phyloP scores from a whole-genome alignment of 2,888 invertebrate genomes.

The Pheosia tremula region DNA sequence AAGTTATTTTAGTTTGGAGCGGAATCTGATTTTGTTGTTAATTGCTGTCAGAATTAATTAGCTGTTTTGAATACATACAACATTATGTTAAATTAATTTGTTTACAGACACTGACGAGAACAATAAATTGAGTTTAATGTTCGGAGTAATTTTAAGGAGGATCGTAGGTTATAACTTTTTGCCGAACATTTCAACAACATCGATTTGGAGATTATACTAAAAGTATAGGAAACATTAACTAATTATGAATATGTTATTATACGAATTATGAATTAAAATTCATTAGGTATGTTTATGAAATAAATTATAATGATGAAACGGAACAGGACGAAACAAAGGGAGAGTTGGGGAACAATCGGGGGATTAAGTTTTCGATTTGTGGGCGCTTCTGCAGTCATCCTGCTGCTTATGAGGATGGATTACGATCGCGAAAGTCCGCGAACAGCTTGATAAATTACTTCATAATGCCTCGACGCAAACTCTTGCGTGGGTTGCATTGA shows the following conservation, averaged over 20 bases:
- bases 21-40: constrained; percentile 34
- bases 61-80: constrained; percentile 11
- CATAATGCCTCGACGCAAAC: constrained; percentile 44
- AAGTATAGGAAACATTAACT: no score
- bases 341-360: constrained; percentile 43
- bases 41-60: constrained; percentile 21
- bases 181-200: no score
- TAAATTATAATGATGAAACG: not conserved
- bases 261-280: no score
- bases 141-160: not conserved
- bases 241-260: no score
- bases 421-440: constrained; percentile 43
- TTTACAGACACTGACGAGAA: not conserved
- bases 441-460: constrained; percentile 52
- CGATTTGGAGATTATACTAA: no score
- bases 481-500: constrained; percentile 27
- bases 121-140: not conserved
- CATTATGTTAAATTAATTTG: constrained; percentile 9
- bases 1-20: constrained; percentile 35
- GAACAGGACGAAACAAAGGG: constrained; percentile 14
- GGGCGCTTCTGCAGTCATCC: constrained; percentile 41
- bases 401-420: constrained; percentile 61
- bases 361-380: constrained; percentile 50
- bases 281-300: no score
- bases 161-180: no score